phyloP scores from a whole-genome alignment of 2,797 vertebrate species.

The Sebastes steindachneri region DNA sequence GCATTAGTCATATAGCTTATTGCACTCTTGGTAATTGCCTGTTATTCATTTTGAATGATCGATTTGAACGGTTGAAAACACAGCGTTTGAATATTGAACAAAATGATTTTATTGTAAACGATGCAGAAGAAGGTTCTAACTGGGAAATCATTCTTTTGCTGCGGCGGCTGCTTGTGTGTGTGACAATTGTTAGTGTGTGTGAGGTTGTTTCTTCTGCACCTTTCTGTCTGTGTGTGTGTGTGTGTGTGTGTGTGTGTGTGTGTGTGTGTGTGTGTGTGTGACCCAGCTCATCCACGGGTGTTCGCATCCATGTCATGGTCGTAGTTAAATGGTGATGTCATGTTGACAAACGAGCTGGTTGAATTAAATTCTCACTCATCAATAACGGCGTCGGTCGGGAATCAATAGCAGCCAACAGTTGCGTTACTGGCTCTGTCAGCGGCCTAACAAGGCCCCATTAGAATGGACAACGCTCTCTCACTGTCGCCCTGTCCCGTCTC shows the following conservation, averaged over 20 bases:
- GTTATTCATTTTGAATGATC: conserved; percentile 70
- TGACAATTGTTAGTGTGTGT: conserved; percentile 6
- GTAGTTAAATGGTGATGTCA: conserved; percentile 83
- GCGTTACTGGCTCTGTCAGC: conserved; percentile 73
- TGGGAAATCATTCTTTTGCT: background rate
- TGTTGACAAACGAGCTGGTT: conserved; percentile 83
- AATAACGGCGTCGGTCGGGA: conserved; percentile 78
- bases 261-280: conserved; percentile 5
- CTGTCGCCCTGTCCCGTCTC: conserved; percentile 50
- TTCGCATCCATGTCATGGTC: conserved; percentile 66
- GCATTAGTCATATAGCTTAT: conserved; percentile 72
- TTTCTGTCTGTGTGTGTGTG: background rate
- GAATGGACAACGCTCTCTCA: conserved; percentile 74
- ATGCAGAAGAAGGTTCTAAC: conserved; percentile 14
- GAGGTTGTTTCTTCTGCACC: background rate
- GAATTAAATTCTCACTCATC: conserved; percentile 86
- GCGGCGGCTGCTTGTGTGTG: background rate
- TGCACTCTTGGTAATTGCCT: conserved; percentile 71
- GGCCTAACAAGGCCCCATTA: conserved; percentile 80
- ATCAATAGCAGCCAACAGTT: conserved; percentile 82
- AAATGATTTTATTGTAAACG: conserved; percentile 38
- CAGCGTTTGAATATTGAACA: conserved; percentile 52
- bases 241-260: background rate
- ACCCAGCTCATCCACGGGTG: conserved; percentile 52
- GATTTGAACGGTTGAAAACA: conserved; percentile 60